Conservation (phyloP, 2,888 invertebrate genomes). For the Ceriagrion tenellum region DNA sequence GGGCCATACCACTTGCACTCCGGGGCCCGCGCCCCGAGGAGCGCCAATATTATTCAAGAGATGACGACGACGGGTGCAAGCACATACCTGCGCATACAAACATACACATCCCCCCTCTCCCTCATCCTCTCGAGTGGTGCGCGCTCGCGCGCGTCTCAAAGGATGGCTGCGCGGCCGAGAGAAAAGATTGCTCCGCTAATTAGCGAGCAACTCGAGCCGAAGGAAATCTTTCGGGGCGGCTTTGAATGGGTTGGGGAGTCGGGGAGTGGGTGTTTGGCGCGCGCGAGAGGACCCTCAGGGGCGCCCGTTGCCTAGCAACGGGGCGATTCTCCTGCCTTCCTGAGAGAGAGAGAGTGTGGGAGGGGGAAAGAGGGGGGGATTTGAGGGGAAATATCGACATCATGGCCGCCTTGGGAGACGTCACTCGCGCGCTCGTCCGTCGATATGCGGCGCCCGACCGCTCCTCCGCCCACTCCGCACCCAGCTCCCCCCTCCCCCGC, state of each 20-base stretch:
- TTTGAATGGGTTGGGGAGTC: background rate
- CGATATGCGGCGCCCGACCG: background rate
- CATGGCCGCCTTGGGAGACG: background rate
- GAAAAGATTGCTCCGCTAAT: constrained; percentile 16
- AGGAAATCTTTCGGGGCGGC: background rate
- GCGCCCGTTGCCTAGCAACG: constrained; percentile 4
- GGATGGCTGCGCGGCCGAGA: background rate
- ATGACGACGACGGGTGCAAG: no score
- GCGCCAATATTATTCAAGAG: no score
- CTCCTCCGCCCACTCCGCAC: no score
- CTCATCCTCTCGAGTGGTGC: no score
- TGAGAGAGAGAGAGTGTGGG: background rate
- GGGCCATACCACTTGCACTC: no score
- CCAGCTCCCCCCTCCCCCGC: no score
- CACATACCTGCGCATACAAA: no score
- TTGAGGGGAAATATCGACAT: background rate
- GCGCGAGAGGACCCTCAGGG: background rate
- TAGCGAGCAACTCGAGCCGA: constrained; percentile 39
- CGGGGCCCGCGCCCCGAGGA: no score
- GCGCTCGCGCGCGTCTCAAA: background rate
- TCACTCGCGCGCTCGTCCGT: background rate
- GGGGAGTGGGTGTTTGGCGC: background rate
- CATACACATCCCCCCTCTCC: no score
- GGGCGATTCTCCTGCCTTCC: background rate
- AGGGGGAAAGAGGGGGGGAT: background rate